Evolutionary conservation across 2,888 invertebrate genomes (phyloP).

Genomic region (Cephus rjabovi): DNA sequence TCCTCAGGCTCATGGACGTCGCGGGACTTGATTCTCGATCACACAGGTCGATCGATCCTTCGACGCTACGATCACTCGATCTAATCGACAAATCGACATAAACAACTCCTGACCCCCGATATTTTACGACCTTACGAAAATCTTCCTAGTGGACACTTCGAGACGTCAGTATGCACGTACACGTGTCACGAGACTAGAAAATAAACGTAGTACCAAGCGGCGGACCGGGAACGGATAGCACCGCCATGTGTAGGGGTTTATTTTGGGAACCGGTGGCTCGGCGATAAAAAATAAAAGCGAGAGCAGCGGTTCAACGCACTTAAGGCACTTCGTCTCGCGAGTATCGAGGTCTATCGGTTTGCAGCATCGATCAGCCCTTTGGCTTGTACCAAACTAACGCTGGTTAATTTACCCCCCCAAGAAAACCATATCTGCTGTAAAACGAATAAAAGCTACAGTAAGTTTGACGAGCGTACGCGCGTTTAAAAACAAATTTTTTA

Average conservation of each 20-base stretch:
- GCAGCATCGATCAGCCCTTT: neutral
- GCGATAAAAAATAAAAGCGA: conserved; percentile 25
- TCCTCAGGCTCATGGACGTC: neutral
- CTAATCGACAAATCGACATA: neutral
- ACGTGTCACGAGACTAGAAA: conserved; percentile 37
- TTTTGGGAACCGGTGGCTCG: conserved; percentile 47
- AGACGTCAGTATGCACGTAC: neutral
- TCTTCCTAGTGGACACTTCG: neutral
- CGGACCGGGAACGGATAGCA: conserved; percentile 36
- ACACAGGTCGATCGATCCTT: neutral
- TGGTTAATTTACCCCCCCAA: neutral
- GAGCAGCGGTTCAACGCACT: conserved; percentile 41
- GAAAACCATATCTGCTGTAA: neutral
- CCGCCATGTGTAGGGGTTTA: conserved; percentile 46
- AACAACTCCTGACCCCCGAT: neutral
- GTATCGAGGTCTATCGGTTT: neutral
- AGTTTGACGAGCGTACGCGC: neutral
- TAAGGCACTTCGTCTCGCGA: conserved; percentile 3
- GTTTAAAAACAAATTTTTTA: neutral
- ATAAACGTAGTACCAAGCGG: conserved; percentile 37
- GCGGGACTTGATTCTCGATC: neutral
- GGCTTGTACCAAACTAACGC: neutral
- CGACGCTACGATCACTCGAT: neutral
- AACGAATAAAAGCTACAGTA: neutral
- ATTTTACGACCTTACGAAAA: neutral